Percentiles rank a stretch among this genome's conserved stretches.
phyloP scores from a whole-genome alignment of 2,113 vertebrate species.

The Leucoraja erinaceus region DNA sequence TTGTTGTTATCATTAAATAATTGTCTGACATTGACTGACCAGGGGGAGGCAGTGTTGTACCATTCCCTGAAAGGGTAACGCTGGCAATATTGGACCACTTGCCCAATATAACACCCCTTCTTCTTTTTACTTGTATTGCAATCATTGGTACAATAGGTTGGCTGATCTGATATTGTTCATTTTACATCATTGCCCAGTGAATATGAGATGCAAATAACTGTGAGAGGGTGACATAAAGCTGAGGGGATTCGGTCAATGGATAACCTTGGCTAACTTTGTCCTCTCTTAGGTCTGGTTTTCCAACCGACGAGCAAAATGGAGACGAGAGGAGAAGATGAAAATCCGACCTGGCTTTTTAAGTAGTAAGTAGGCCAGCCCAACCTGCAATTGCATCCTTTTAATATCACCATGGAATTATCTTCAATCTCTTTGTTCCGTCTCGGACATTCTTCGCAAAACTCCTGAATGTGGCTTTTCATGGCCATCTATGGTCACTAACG shows the following conservation, averaged over 20 bases:
- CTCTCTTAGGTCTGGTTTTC: slow-evolving; percentile 32
- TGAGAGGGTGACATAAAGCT: not conserved
- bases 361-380: not conserved
- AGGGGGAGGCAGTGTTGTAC: no score
- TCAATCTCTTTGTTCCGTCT: no score
- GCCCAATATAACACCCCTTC: not conserved
- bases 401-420: not conserved
- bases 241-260: not conserved
- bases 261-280: not conserved
- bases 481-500: not conserved
- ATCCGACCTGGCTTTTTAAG: not conserved
- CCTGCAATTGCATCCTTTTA: not conserved
- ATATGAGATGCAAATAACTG: not conserved
- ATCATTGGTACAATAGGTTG: not conserved
- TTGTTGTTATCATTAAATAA: no score
- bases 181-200: not conserved
- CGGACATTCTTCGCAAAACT: not conserved
- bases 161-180: no score
- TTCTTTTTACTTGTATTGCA: not conserved
- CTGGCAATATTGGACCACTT: not conserved
- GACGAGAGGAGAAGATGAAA: slow-evolving; percentile 28
- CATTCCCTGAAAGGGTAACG: not conserved
- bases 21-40: not conserved
- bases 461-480: not conserved
- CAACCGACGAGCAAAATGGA: slow-evolving; percentile 24